Evolutionary conservation across 2,888 invertebrate genomes (phyloP), one percentile per base, ranked within the genome.

Genomic region (Parthenolecanium corni): DNA sequence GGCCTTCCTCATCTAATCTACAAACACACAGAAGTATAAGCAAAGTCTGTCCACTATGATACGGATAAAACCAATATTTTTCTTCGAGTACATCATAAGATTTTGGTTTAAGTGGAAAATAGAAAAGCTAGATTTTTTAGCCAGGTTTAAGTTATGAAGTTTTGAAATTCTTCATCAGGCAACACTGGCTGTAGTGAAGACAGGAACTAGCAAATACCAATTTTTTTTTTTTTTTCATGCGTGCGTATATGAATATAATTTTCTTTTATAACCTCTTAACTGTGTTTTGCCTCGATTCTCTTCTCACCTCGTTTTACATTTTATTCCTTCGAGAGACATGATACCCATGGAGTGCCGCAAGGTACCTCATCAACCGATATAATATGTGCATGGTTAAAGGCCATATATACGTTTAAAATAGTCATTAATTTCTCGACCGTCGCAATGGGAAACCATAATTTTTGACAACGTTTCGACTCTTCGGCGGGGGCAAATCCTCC

Each of bases 381-480:
- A n/a, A n/a, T n/a, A n/a, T n/a, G n/a, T n/a, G n/a, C n/a, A n/a
- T n/a, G 18, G 18, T 21, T 49, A 58, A 58, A 58, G 58, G 58
- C 58, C 47, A 36, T 46, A 58, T 31, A 31, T 31, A 9, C 9
- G 31, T 31, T 9, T 31, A 31, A 58, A 46, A 20, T 49, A 49
- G 49, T 58, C 58, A 58, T 58, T 58, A 58, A 58, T 58, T 58
- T 58, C 40, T 49, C 36, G 58, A 20, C 25, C 38, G 25, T 36
- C 58, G 38, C 58, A 44, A 58, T 49, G 58, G 58, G 58, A 51
- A 58, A 58, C 58, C 58, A 58, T 49, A 58, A 58, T 58, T 58
- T 58, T 58, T 58, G 58, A 58, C 58, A 58, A 58, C 47, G 47
- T n/a, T n/a, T n/a, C 36, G 31, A 20, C 31, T 58, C 31, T 31